These are phyloP conservation scores for Gavia stellata DNA, from an alignment of 2,113 vertebrate species.

Conservation along the genomic window DNA sequence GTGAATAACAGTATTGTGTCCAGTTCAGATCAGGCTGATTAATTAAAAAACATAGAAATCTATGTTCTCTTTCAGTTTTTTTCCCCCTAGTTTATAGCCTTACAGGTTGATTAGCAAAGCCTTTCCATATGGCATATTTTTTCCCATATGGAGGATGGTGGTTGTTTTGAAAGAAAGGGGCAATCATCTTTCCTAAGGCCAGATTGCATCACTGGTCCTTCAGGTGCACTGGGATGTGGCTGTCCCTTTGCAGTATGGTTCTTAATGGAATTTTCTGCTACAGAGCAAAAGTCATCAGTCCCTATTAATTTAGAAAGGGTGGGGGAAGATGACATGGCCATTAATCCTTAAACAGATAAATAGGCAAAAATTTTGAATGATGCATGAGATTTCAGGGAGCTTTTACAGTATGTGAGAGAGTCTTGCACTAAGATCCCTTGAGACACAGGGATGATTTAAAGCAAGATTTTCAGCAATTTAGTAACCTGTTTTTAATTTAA, in stretches of 20 bases:
- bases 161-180: neutral
- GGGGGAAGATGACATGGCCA: neutral
- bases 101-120: neutral
- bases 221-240: neutral
- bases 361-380: conserved; percentile 4
- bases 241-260: neutral
- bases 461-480: neutral
- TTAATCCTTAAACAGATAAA: conserved; percentile 38
- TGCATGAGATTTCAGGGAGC: neutral
- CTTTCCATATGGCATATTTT: neutral
- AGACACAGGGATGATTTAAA: neutral
- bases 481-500: neutral
- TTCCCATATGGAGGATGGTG: neutral
- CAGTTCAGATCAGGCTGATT: neutral
- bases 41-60: neutral
- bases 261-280: conserved; percentile 5
- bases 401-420: neutral
- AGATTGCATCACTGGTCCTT: neutral
- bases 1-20: neutral
- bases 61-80: neutral
- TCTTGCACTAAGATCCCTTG: neutral
- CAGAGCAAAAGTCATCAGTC: neutral
- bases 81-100: accelerated
- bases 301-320: neutral
- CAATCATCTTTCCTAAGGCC: neutral